These are phyloP conservation scores for Trematomus loennbergii DNA, from an alignment of 2,113 vertebrate species.

Conservation along the genomic window DNA sequence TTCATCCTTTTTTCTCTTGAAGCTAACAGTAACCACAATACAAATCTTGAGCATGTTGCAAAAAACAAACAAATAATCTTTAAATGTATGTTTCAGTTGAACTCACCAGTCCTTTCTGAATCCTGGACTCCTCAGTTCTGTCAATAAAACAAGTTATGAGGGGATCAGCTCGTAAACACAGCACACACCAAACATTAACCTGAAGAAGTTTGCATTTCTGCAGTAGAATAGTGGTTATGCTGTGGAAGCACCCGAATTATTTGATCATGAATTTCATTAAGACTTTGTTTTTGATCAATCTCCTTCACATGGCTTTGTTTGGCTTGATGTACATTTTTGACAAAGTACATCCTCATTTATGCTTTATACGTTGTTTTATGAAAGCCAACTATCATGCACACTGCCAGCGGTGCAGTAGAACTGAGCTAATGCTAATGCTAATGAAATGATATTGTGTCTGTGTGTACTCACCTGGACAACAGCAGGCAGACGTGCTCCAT, in stretches of 20 bases:
- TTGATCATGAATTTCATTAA: background rate
- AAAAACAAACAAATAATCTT: background rate
- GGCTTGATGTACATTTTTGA: too few species aligned
- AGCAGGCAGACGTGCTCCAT: constrained; percentile 89
- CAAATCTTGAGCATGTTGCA: background rate
- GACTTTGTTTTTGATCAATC: too few species aligned
- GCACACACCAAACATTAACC: background rate
- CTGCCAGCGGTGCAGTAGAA: background rate
- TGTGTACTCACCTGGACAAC: constrained; percentile 85
- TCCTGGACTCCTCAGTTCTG: constrained; percentile 90
- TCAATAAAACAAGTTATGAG: constrained; percentile 37
- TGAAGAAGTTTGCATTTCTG: background rate
- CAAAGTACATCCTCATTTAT: background rate
- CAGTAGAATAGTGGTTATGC: too few species aligned
- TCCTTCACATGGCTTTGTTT: too few species aligned
- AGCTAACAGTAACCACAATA: background rate
- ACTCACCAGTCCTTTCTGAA: constrained; percentile 96
- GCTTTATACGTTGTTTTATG: background rate
- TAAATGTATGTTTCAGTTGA: background rate
- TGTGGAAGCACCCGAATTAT: background rate
- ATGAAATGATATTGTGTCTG: background rate
- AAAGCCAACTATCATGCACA: background rate
- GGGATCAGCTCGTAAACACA: background rate
- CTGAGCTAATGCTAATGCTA: background rate
- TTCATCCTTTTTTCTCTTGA: background rate